Percentiles rank a stretch among this genome's conserved stretches.
Evolutionary conservation across 1,140 invertebrate genomes (phyloP).

Genomic region (Delia radicum): DNA sequence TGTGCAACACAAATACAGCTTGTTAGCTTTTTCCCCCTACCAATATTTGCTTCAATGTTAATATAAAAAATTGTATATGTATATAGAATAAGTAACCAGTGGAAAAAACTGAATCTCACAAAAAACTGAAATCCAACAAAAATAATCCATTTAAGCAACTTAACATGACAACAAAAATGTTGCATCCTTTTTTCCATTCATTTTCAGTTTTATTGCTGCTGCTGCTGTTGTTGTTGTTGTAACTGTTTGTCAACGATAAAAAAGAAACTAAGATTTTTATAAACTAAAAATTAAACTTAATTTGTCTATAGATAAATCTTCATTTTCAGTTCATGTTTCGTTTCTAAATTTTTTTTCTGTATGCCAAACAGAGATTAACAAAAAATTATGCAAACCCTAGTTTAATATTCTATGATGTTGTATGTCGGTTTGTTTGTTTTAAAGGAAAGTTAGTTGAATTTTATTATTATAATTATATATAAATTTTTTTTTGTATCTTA

Average conservation of each 20-base stretch:
- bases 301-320: conserved; percentile 2
- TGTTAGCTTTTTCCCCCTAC: neutral
- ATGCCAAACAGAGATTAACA: neutral
- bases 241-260: neutral
- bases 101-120: neutral
- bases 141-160: conserved; percentile 5
- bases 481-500: neutral
- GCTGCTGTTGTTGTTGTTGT: neutral
- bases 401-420: no score
- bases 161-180: neutral
- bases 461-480: neutral
- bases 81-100: neutral
- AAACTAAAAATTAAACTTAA: neutral
- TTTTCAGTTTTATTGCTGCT: neutral
- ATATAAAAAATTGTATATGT: neutral
- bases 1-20: neutral
- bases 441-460: neutral
- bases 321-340: neutral
- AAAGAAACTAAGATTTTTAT: neutral
- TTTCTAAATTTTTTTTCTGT: neutral
- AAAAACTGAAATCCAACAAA: neutral
- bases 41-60: neutral
- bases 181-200: neutral
- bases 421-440: no score
- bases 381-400: neutral